phyloP scores from a whole-genome alignment of 2,797 vertebrate species.

The Danio kyathit region DNA sequence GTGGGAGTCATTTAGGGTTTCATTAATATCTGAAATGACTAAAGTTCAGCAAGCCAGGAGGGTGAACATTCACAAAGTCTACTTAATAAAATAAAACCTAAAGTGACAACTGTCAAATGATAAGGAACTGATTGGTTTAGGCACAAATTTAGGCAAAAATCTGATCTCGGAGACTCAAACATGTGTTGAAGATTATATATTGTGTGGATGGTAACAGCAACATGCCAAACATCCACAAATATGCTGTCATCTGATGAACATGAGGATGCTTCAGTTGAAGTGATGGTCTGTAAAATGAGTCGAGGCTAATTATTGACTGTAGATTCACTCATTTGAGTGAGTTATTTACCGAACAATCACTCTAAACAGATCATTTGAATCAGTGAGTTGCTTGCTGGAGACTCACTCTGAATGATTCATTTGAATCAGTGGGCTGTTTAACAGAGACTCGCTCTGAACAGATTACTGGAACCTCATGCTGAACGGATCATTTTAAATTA shows the following conservation, averaged over 20 bases:
- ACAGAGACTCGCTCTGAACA: no score
- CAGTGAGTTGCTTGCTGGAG: no score
- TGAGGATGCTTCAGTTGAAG: slow-evolving; percentile 33
- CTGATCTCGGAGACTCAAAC: slow-evolving; percentile 38
- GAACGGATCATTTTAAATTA: no score
- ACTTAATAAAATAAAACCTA: slow-evolving; percentile 69
- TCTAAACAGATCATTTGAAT: no score
- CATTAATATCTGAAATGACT: slow-evolving; percentile 64
- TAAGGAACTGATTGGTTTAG: slow-evolving; percentile 53
- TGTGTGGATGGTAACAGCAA: slow-evolving; percentile 5
- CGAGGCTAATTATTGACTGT: slow-evolving; percentile 32
- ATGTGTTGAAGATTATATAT: slow-evolving; percentile 14
- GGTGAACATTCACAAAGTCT: slow-evolving; percentile 53
- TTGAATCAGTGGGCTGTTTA: no score
- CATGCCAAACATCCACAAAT: slow-evolving; percentile 9
- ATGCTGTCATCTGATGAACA: slow-evolving; percentile 24
- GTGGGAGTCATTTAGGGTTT: slow-evolving; percentile 63
- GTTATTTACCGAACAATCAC: no score
- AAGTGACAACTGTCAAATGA: slow-evolving; percentile 62
- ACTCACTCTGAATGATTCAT: no score
- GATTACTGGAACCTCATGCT: no score
- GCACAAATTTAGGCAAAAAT: slow-evolving; percentile 41
- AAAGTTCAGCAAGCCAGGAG: slow-evolving; percentile 61
- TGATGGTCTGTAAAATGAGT: slow-evolving; percentile 45
- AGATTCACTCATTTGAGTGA: no score